Evolutionary conservation across 53 echinoderm and acorn worm genomes (phyloP).

Genomic region (Paracentrotus lividus): DNA sequence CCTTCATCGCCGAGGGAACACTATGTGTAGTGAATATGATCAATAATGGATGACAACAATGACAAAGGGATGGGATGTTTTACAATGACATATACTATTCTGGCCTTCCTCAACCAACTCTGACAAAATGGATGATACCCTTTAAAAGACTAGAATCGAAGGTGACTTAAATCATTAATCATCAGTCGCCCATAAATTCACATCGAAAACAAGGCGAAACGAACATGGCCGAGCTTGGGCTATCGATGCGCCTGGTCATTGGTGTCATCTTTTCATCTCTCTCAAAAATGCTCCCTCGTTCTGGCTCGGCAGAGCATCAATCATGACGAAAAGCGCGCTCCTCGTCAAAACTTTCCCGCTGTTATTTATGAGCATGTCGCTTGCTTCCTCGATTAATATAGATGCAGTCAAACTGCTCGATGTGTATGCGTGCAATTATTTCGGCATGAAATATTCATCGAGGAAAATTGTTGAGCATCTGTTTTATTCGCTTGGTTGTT

Average conservation of each 20-base stretch:
- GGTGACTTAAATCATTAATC: constrained; percentile 53
- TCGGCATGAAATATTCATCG: constrained; percentile 54
- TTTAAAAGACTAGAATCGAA: constrained; percentile 1
- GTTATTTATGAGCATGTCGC: constrained; percentile 47
- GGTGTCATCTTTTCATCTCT: background rate
- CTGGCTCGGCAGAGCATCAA: background rate
- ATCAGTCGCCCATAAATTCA: background rate
- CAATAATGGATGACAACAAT: background rate
- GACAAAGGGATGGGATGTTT: background rate
- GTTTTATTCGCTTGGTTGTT: constrained; percentile 25
- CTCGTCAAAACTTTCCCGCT: constrained; percentile 1
- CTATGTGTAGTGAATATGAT: background rate
- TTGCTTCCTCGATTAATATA: constrained; percentile 19
- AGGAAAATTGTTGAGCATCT: constrained; percentile 35
- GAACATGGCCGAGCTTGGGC: background rate
- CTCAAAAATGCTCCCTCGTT: background rate
- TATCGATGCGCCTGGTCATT: background rate
- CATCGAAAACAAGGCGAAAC: constrained; percentile 9
- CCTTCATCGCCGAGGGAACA: background rate
- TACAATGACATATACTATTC: background rate
- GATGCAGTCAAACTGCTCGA: background rate
- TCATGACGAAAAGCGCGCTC: background rate
- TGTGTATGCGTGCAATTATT: constrained; percentile 39
- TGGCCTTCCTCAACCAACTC: background rate
- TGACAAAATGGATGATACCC: background rate